These are phyloP conservation scores for Camponotus vicinus DNA, from an alignment of 1,140 invertebrate species.

Conservation along the genomic window DNA sequence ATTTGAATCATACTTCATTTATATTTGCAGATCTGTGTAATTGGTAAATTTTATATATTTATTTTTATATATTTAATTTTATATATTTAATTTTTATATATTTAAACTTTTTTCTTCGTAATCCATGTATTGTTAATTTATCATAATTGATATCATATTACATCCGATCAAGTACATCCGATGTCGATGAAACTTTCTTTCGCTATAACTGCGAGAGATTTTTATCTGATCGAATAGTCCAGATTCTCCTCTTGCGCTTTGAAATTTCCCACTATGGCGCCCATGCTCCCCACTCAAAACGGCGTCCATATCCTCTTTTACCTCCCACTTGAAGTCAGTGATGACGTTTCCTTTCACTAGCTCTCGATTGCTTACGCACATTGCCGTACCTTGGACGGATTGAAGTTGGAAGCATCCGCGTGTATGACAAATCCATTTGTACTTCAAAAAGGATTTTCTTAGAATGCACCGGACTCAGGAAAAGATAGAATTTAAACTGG, in stretches of 20 bases:
- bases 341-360: slow-evolving; percentile 67
- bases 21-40: too few relatives aligned
- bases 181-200: neutral
- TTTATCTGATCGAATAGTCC: neutral
- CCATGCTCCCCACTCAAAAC: neutral
- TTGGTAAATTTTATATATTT: too few relatives aligned
- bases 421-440: neutral
- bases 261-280: slow-evolving; percentile 12
- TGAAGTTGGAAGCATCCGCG: slow-evolving; percentile 5
- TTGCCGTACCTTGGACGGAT: neutral
- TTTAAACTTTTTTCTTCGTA: neutral
- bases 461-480: neutral
- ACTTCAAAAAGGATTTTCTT: slow-evolving; percentile 46
- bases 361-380: slow-evolving; percentile 56
- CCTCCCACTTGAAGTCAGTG: slow-evolving; percentile 47
- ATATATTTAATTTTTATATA: neutral
- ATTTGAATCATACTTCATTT: too few relatives aligned
- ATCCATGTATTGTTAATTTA: neutral
- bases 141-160: neutral
- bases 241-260: neutral
- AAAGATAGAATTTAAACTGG: slow-evolving; percentile 11
- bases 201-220: neutral
- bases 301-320: slow-evolving; percentile 14
- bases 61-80: neutral
- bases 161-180: neutral